Percentiles rank a stretch among this genome's conserved stretches.
Evolutionary conservation across 2,888 invertebrate species (phyloP).

Genomic region (Cheilosia grossa): DNA sequence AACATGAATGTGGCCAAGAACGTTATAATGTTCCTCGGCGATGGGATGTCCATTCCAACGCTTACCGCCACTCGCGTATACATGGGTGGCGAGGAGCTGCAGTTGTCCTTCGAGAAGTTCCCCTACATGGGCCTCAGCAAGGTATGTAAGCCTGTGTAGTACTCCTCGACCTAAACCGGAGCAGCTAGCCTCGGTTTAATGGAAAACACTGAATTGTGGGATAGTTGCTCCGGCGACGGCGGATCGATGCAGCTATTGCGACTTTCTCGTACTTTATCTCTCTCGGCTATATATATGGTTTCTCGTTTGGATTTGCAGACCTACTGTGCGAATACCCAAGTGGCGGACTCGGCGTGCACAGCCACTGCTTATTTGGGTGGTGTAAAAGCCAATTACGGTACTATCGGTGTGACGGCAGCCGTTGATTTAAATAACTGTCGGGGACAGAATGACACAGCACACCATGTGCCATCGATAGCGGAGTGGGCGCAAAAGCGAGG

Average conservation of each 20-base stretch:
- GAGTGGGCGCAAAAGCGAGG: conserved; percentile 88
- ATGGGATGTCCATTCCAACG: conserved; percentile 94
- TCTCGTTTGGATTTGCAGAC: conserved; percentile 84
- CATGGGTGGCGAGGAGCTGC: conserved; percentile 90
- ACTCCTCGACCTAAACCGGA: conserved; percentile 19
- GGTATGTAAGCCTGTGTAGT: conserved; percentile 82
- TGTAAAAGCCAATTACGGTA: conserved; percentile 90
- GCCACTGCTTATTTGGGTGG: conserved; percentile 92
- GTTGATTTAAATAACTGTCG: conserved; percentile 87
- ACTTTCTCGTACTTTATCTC: conserved; percentile 27
- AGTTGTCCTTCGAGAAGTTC: conserved; percentile 90
- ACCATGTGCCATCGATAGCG: conserved; percentile 88
- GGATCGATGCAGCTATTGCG: conserved; percentile 18
- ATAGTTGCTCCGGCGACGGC: not conserved
- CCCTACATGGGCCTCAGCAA: conserved; percentile 90
- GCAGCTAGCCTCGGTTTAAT: conserved; percentile 56
- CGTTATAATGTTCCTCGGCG: conserved; percentile 89
- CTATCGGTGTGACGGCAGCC: conserved; percentile 89
- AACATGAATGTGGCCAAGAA: conserved; percentile 84
- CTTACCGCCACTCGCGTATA: conserved; percentile 91
- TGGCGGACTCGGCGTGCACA: conserved; percentile 93
- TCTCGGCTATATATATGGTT: conserved; percentile 33
- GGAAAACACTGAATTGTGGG: conserved; percentile 53
- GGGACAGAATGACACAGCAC: conserved; percentile 85
- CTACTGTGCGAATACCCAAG: conserved; percentile 90